Conservation (phyloP, 1,140 invertebrate genomes). For the Diachasma alloeum region DNA sequence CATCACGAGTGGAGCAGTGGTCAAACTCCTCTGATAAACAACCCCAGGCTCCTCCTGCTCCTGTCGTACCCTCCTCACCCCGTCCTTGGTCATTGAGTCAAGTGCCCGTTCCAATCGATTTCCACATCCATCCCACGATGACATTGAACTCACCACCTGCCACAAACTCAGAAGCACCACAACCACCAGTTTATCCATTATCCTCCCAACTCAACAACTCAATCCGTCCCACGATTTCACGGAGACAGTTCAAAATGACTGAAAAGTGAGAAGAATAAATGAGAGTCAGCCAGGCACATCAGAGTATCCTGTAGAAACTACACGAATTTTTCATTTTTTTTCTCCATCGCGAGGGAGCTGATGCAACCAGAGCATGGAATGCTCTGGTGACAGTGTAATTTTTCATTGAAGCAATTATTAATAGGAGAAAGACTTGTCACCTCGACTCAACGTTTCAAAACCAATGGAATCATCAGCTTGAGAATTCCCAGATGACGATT, state of each 20-base stretch:
- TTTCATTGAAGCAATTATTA: background rate
- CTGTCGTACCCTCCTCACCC: conserved; percentile 44
- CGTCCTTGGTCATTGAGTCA: conserved; percentile 53
- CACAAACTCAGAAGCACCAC: conserved; percentile 11
- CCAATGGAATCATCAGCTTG: no score
- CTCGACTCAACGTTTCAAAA: background rate
- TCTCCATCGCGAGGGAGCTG: background rate
- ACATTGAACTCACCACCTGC: conserved; percentile 1
- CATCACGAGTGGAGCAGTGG: conserved; percentile 56
- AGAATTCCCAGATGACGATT: no score
- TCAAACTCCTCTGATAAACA: conserved; percentile 53
- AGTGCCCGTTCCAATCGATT: conserved; percentile 58
- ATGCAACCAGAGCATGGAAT: conserved; percentile 60
- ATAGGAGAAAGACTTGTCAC: background rate
- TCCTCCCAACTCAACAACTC: background rate
- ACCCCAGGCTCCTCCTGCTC: conserved; percentile 45
- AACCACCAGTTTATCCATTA: conserved; percentile 15
- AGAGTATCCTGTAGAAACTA: conserved; percentile 56
- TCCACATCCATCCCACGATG: conserved; percentile 43
- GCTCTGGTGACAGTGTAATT: conserved; percentile 5
- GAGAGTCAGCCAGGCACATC: conserved; percentile 2
- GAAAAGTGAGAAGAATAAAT: conserved; percentile 15
- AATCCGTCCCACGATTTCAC: background rate
- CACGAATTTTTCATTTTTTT: conserved; percentile 37
- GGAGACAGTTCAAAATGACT: background rate